These are phyloP conservation scores for Phrixothrix hirtus DNA, from an alignment of 2,888 invertebrate species.

Conservation along the genomic window DNA sequence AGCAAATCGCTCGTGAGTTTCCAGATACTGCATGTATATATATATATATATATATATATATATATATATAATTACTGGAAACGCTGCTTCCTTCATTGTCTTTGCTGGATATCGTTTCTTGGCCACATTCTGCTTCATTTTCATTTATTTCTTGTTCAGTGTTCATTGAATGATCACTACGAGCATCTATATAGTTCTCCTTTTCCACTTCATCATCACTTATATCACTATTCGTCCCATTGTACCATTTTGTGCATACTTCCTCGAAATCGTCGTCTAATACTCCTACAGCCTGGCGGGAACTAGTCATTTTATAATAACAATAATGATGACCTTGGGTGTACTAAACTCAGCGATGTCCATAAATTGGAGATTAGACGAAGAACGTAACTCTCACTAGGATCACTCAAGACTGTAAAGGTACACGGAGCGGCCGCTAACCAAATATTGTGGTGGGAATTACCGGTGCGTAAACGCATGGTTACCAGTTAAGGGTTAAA, in stretches of 20 bases:
- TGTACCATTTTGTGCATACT: neutral
- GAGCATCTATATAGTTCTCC: neutral
- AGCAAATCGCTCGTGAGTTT: too few relatives aligned
- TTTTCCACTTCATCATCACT: conserved; percentile 1
- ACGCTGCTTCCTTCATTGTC: neutral
- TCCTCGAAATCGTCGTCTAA: neutral
- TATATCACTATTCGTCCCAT: conserved; percentile 2
- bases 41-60: too few relatives aligned
- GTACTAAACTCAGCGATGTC: neutral
- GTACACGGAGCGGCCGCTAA: too few relatives aligned
- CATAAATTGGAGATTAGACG: neutral
- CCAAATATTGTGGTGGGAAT: too few relatives aligned
- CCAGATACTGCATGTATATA: too few relatives aligned
- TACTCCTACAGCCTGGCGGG: neutral
- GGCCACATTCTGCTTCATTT: neutral
- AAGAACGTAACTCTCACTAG: too few relatives aligned
- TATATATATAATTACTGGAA: too few relatives aligned
- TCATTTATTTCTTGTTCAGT: too few relatives aligned
- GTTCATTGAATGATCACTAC: conserved; percentile 4
- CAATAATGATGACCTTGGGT: neutral
- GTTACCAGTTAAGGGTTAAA: too few relatives aligned
- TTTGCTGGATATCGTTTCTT: conserved; percentile 1
- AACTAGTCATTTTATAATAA: neutral
- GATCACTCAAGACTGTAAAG: too few relatives aligned
- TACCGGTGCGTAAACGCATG: too few relatives aligned